phyloP scores from a whole-genome alignment of 2,113 vertebrate species.

The Ceyx melanurus region DNA sequence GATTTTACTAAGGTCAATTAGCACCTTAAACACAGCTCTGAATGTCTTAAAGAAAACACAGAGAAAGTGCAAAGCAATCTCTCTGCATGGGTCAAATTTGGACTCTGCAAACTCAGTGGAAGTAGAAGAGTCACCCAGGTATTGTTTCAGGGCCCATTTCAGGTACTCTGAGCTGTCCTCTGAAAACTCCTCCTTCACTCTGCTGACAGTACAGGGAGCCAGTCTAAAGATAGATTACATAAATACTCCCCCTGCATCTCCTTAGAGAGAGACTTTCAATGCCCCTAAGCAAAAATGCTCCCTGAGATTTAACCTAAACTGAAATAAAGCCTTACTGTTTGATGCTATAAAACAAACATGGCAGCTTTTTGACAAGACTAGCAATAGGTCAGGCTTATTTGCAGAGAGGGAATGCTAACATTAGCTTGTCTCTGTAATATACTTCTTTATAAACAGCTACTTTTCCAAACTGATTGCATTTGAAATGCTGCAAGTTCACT shows the following conservation, averaged over 20 bases:
- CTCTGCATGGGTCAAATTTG: not conserved
- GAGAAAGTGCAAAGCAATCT: not conserved
- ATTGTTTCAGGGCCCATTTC: not conserved
- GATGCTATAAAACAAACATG: conserved; percentile 22
- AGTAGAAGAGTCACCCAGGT: not conserved
- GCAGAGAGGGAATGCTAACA: conserved; percentile 32
- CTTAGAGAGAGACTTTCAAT: not conserved
- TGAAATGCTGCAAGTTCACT: conserved; percentile 66
- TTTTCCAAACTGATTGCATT: conserved; percentile 48
- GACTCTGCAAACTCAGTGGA: not conserved
- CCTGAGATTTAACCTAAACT: conserved; percentile 16
- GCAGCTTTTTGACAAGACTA: conserved; percentile 23
- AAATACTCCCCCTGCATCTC: not conserved
- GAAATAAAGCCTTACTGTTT: conserved; percentile 21
- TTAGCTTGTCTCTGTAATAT: conserved; percentile 20
- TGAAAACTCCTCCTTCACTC: not conserved
- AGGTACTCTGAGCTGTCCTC: not conserved
- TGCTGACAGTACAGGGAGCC: not conserved
- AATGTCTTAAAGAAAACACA: not conserved
- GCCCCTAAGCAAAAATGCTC: not conserved
- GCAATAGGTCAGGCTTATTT: conserved; percentile 43
- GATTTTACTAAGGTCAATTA: not conserved
- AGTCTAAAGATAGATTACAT: not conserved
- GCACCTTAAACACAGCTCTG: not conserved
- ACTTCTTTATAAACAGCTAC: conserved; percentile 48